Conservation (phyloP, 2,888 invertebrate species). For the Temnothorax unifasciatus region DNA sequence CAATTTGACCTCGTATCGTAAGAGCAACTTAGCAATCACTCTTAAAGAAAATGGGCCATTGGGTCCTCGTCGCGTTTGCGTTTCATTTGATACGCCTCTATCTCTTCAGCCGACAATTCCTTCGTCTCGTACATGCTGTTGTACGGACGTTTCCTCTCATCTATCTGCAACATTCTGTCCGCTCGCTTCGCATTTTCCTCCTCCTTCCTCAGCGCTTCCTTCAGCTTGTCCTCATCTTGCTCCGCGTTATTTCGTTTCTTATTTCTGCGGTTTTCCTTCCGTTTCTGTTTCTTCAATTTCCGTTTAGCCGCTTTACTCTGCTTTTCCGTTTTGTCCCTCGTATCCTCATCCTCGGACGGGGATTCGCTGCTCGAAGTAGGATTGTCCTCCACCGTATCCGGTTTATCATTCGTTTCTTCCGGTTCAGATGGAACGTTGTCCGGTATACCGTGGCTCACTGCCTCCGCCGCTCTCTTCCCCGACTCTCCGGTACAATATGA, state of each 20-base stretch:
- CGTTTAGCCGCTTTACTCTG: conserved; percentile 72
- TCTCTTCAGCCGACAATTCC: conserved; percentile 95
- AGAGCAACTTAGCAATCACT: conserved; percentile 46
- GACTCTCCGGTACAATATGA: conserved; percentile 95
- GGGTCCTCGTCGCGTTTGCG: conserved; percentile 95
- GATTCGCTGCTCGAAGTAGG: conserved; percentile 61
- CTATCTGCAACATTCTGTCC: conserved; percentile 90
- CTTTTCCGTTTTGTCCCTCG: conserved; percentile 59
- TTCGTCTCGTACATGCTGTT: conserved; percentile 96
- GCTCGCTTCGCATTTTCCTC: conserved; percentile 89
- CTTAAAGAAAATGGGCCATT: conserved; percentile 92
- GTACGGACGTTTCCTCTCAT: conserved; percentile 97
- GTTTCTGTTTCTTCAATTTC: conserved; percentile 77
- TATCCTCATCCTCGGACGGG: conserved; percentile 71
- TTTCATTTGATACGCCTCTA: conserved; percentile 97
- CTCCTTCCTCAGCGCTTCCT: conserved; percentile 90
- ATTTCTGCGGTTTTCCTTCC: conserved; percentile 82
- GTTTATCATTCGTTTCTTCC: conserved; percentile 75
- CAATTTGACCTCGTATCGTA: background rate
- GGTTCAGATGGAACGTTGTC: background rate
- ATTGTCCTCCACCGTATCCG: conserved; percentile 64
- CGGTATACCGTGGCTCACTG: conserved; percentile 35
- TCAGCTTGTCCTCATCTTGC: conserved; percentile 87
- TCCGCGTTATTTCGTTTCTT: conserved; percentile 81
- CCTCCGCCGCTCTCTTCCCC: conserved; percentile 85